Evolutionary conservation across 1,140 invertebrate species (phyloP), one percentile per base, ranked within the genome.

Genomic region (Bursaphelenchus mucronatus): DNA sequence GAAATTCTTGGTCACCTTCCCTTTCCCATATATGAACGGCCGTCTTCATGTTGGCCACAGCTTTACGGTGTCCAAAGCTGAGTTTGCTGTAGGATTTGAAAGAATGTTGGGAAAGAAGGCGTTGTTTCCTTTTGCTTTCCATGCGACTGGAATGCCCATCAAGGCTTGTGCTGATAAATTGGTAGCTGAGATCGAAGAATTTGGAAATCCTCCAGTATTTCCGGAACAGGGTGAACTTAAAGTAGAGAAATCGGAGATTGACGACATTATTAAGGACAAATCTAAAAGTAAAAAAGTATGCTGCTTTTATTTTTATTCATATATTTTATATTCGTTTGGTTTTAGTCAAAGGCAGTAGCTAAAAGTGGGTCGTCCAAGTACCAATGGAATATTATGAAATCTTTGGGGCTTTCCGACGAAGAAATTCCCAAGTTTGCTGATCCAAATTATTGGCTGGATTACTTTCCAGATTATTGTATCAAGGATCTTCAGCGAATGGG

Each of bases 11-110:
- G 89, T 88, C 11, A 96, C 92, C 8, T 98, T 98, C 86, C 95
- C 95, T 4, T 98, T 89, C 86, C 95, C 95, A 0, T 99, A 99
- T 76, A 98, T 98, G 95, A 99, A 99, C 87, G 96, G 96, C 39
- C 86, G 90, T 51, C 86, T 98, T 58, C 96, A 99, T 86, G 84
- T 98, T 54, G 96, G 96, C 0, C 96, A 99, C 82, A 93, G 92
- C 8, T 99, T 98, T 85, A 91, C 93, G 13, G 79, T 58, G 21
- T 61, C 57, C 10, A 74, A 63, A 47, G 56, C 58, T 63, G 79
- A 92, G 89, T 97, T 96, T 88, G 88, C 91, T 21, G 86, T 89
- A 64, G 88, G 94, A 15, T 98, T 89, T 80, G 88, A 97, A 71
- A 86, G 92, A 43, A 79, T 98, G 39, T 88, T 90, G 81, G 95